phyloP scores from a whole-genome alignment of 2,113 vertebrate genomes.

The Burhinus oedicnemus region DNA sequence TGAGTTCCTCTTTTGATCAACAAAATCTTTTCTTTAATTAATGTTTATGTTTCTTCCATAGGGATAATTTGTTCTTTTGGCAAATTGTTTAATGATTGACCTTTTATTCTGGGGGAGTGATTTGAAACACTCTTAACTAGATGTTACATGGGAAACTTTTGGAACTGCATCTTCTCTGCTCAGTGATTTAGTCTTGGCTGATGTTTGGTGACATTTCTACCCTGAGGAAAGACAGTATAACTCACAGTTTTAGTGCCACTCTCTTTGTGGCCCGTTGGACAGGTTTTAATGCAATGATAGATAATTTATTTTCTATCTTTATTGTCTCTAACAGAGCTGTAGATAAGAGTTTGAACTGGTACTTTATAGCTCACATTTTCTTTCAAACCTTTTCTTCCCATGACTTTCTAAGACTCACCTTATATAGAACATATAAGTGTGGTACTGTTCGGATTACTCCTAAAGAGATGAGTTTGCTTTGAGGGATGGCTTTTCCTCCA shows the following conservation, averaged over 20 bases:
- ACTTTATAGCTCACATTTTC: neutral
- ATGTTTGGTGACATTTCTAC: neutral
- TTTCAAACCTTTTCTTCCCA: neutral
- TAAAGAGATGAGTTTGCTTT: neutral
- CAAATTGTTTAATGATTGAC: conserved; percentile 13
- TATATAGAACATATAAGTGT: neutral
- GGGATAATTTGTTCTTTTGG: conserved; percentile 20
- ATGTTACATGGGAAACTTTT: neutral
- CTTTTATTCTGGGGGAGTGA: neutral
- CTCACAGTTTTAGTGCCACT: neutral
- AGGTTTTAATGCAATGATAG: neutral
- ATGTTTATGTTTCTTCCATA: conserved; percentile 13
- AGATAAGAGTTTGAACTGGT: neutral
- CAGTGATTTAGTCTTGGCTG: conserved; percentile 6
- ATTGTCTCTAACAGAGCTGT: neutral
- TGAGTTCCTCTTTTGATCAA: conserved; percentile 20
- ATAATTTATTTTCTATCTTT: neutral
- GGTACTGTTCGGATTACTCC: neutral
- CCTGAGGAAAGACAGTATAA: neutral
- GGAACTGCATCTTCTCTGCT: neutral
- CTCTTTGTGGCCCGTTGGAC: neutral
- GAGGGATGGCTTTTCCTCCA: neutral
- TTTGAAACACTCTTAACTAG: neutral
- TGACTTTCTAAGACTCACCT: neutral
- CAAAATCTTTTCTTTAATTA: neutral